A percentile compares a stretch with the other conserved stretches of the same genome.
These are phyloP conservation scores for Limosa lapponica DNA, from an alignment of 2,797 vertebrate species.

Conservation along the genomic window DNA sequence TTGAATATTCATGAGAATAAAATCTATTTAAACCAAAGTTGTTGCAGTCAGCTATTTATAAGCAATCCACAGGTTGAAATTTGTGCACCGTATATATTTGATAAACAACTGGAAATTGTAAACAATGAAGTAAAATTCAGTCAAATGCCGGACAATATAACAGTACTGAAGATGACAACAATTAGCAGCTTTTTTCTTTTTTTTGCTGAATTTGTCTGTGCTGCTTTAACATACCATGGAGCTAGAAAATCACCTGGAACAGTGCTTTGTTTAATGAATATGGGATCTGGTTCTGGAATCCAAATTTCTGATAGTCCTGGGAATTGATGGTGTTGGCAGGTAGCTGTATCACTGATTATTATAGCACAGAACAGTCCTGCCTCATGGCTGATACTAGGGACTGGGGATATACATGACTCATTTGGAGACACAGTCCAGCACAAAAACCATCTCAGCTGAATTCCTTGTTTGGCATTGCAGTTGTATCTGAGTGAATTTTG, in stretches of 20 bases:
- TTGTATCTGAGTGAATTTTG: neutral
- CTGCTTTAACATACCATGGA: neutral
- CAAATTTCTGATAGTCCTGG: neutral
- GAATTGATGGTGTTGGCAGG: neutral
- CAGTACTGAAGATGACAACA: neutral
- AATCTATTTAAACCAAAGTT: neutral
- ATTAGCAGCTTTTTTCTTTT: neutral
- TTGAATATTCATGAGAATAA: slow-evolving; percentile 33
- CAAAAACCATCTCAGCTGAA: neutral
- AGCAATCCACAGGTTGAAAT: neutral
- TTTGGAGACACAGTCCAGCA: neutral
- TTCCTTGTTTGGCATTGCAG: neutral
- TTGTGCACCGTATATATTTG: neutral
- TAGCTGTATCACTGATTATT: neutral
- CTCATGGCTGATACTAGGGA: neutral
- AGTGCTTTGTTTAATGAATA: neutral
- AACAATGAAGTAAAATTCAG: neutral
- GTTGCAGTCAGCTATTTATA: neutral
- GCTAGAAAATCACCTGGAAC: neutral
- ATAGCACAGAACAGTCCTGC: neutral
- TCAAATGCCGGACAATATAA: neutral
- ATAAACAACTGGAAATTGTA: neutral
- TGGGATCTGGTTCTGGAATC: neutral
- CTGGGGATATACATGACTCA: accelerated
- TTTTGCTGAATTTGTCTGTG: neutral